These are phyloP conservation scores for Agonum fuliginosum DNA, from an alignment of 2,888 invertebrate genomes.

Conservation along the genomic window DNA sequence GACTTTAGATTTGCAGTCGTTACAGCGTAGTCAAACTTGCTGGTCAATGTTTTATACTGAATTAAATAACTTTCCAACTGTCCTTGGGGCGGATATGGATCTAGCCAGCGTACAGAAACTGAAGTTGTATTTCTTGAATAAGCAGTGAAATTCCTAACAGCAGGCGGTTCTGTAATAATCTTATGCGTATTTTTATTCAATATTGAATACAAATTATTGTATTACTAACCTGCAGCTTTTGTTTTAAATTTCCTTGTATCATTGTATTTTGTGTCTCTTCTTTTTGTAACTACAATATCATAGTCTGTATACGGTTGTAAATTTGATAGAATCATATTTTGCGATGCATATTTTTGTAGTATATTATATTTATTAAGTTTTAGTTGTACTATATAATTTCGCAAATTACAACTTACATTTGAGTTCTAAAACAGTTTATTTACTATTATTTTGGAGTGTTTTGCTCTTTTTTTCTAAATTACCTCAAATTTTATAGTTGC, in stretches of 20 bases:
- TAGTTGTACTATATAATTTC: neutral
- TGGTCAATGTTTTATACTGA: too few relatives aligned
- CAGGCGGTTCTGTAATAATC: constrained; percentile 36
- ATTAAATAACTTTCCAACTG: constrained; percentile 35
- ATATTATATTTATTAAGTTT: neutral
- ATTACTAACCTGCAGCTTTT: too few relatives aligned
- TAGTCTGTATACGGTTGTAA: constrained; percentile 5
- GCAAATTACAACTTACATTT: neutral
- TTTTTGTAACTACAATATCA: neutral
- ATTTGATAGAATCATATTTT: neutral
- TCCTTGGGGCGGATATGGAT: constrained; percentile 58
- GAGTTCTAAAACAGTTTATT: too few relatives aligned
- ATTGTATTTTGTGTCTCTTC: too few relatives aligned
- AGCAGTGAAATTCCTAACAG: constrained; percentile 39
- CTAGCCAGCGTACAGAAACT: constrained; percentile 50
- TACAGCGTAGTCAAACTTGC: too few relatives aligned
- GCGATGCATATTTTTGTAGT: neutral
- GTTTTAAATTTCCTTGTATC: neutral
- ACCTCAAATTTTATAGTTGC: neutral
- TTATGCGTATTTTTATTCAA: too few relatives aligned
- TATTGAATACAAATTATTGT: too few relatives aligned
- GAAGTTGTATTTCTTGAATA: constrained; percentile 41
- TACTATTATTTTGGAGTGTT: neutral
- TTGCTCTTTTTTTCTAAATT: too few relatives aligned
- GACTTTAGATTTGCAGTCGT: too few relatives aligned